phyloP scores from a whole-genome alignment of 2,888 invertebrate genomes.

The Pogonocherus hispidulus region DNA sequence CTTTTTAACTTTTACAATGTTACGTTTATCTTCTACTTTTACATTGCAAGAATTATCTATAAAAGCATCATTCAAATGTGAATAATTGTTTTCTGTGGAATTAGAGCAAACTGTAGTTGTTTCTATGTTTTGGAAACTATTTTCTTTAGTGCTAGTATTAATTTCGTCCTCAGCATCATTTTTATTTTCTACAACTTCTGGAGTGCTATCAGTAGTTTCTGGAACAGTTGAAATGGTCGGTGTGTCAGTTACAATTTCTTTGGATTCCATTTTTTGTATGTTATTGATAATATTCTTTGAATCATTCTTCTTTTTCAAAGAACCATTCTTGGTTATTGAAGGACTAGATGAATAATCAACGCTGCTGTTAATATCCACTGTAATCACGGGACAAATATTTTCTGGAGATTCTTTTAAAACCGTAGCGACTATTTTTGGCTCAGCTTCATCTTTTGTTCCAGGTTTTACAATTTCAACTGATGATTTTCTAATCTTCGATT shows the following conservation, averaged over 20 bases:
- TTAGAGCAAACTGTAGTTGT: neutral
- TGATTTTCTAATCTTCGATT: constrained; percentile 18
- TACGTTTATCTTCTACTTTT: constrained; percentile 12
- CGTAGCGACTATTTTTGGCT: neutral
- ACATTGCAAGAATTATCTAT: constrained; percentile 3
- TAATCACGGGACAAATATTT: neutral
- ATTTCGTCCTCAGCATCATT: neutral
- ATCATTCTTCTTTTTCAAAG: neutral
- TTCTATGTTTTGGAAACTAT: neutral
- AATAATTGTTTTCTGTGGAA: neutral
- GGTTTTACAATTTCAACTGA: neutral
- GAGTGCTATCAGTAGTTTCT: neutral
- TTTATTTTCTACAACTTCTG: neutral
- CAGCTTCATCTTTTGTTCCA: neutral
- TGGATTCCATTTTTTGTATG: neutral
- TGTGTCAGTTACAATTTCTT: neutral
- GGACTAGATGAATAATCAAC: neutral
- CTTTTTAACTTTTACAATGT: constrained; percentile 13
- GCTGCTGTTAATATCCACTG: neutral
- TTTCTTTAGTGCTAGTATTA: neutral
- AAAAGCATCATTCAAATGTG: constrained; percentile 29
- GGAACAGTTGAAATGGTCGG: neutral
- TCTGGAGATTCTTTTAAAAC: neutral
- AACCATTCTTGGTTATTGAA: neutral
- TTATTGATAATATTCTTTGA: neutral